Evolutionary conservation across 2,113 vertebrate genomes (phyloP), one percentile per base, ranked within the genome.

Genomic region (Caranx ignobilis): DNA sequence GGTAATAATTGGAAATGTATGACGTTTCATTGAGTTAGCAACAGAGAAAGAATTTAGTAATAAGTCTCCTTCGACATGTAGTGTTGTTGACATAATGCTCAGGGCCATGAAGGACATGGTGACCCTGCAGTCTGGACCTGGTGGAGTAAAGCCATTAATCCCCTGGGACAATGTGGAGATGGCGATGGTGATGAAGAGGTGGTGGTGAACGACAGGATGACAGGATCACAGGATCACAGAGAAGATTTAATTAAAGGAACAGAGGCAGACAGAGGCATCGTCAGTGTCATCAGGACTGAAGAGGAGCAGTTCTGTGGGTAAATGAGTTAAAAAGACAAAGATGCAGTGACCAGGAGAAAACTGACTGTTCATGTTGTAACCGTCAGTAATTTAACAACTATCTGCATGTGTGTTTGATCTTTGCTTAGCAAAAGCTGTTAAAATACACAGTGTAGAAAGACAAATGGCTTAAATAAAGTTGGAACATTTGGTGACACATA

Each of bases 1-100:
- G 69, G 72, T 82, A 57, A 67, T 83, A 34, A 67, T 4, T 71
- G 72, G 37, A 76, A 73, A 78, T 74, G 34, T 35, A 60, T 43
- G 47, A 69, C 48, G 43, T 75, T 75, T 66, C 59, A 67, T 56
- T 63, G 65, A 61, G 59, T 61, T 57, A 71, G 56, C 21, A 56
- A 68, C 10, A 78, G 34, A 65, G 47, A 72, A 61, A 35, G 45
- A 86, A 34, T 15, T 6, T 50, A 11, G 43, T 13, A 64, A 19
- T 4, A 16, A 64, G 32, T 21, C 52, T 73, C 48, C 52, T 69
- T 66, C 47, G 80, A 31, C 45, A 61, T 57, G 61, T 13, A 21
- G 21, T 15, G 1, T 52, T 52, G 69, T 39, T 62, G 37, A 57
- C 31, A 63, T 62, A 62, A 43, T 41, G 13, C 8, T 10, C 2